phyloP scores from a whole-genome alignment of 2,888 invertebrate genomes.

The Xanthorhoe designata region DNA sequence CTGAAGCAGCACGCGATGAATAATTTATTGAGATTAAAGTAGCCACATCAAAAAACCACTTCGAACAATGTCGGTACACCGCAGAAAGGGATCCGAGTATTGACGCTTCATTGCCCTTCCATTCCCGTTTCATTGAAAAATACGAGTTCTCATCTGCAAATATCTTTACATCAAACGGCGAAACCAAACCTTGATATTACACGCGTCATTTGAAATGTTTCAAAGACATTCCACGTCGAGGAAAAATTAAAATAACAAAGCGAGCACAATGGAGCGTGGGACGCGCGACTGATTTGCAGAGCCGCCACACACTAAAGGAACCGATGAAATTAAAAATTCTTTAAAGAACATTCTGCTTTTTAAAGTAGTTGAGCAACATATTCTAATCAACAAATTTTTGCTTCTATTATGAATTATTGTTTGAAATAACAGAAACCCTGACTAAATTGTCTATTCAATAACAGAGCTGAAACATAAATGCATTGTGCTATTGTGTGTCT shows the following conservation, averaged over 20 bases:
- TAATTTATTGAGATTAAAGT: constrained; percentile 52
- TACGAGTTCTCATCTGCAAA: constrained; percentile 69
- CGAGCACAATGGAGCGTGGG: constrained; percentile 63
- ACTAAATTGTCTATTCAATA: not conserved
- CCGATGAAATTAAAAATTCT: constrained; percentile 76
- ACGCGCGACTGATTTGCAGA: constrained; percentile 63
- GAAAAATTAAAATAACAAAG: constrained; percentile 83
- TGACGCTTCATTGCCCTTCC: constrained; percentile 68
- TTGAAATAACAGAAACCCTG: not conserved
- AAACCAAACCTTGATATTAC: constrained; percentile 78
- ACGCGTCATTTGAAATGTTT: constrained; percentile 83
- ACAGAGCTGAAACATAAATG: constrained; percentile 6
- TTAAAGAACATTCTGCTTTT: constrained; percentile 46
- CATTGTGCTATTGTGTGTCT: constrained; percentile 18
- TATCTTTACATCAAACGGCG: constrained; percentile 81
- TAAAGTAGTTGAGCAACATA: constrained; percentile 13
- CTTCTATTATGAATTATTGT: not conserved
- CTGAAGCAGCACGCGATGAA: constrained; percentile 21
- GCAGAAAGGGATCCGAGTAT: constrained; percentile 68
- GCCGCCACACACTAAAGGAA: constrained; percentile 48
- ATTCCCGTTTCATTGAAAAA: constrained; percentile 67
- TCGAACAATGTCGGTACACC: constrained; percentile 60
- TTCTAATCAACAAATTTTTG: constrained; percentile 9
- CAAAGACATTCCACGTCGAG: constrained; percentile 80
- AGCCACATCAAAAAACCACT: constrained; percentile 65